A percentile compares a stretch with the other conserved stretches of the same genome.
phyloP scores from a whole-genome alignment of 2,888 invertebrate species.

The Lepidocyrtoides sp. region DNA sequence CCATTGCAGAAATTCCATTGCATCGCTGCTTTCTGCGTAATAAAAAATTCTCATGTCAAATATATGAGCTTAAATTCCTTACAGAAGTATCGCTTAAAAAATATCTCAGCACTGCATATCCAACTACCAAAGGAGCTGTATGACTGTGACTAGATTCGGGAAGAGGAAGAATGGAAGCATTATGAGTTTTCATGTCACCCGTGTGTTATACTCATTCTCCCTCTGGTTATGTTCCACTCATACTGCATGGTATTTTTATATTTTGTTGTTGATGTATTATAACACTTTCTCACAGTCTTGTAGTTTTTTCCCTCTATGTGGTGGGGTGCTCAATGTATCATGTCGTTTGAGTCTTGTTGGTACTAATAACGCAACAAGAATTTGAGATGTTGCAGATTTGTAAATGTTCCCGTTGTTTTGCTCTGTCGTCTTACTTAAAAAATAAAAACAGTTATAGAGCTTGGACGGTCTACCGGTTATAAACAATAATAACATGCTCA shows the following conservation, averaged over 20 bases:
- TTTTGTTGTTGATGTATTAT: neutral
- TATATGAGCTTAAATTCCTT: neutral
- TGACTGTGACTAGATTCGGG: neutral
- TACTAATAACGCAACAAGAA: slow-evolving; percentile 51
- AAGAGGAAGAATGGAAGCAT: slow-evolving; percentile 33
- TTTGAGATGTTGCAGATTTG: slow-evolving; percentile 79
- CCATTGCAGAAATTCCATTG: slow-evolving; percentile 2
- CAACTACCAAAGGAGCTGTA: neutral
- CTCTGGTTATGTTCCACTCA: slow-evolving; percentile 4
- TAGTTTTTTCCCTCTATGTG: neutral
- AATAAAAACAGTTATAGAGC: too few species aligned
- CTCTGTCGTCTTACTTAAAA: slow-evolving; percentile 27
- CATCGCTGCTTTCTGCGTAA: neutral
- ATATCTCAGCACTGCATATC: too few species aligned
- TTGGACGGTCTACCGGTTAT: too few species aligned
- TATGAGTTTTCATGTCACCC: slow-evolving; percentile 58
- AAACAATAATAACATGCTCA: slow-evolving; percentile 60
- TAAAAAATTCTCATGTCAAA: neutral
- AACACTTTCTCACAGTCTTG: neutral
- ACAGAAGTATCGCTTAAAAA: too few species aligned
- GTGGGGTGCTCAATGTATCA: too few species aligned
- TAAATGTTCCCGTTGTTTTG: slow-evolving; percentile 56
- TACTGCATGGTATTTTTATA: neutral
- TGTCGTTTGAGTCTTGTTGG: neutral
- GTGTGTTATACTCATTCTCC: slow-evolving; percentile 30